phyloP scores from a whole-genome alignment of 2,888 invertebrate species.

The Noctua janthina region DNA sequence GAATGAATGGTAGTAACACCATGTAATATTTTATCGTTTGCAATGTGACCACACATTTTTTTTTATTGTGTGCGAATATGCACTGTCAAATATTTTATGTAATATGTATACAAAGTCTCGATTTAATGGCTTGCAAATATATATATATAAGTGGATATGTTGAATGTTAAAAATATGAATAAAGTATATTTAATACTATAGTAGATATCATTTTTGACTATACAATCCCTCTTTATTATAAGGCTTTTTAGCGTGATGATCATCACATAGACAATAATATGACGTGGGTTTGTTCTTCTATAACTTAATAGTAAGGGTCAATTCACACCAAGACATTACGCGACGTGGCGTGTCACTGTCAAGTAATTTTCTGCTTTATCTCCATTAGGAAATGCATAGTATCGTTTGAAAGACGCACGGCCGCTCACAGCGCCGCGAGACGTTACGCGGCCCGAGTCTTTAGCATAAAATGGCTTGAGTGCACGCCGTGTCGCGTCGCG shows the following conservation, averaged over 20 bases:
- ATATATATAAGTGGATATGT: conserved; percentile 17
- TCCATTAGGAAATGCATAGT: no score
- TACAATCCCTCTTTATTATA: conserved; percentile 26
- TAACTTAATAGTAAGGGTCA: conserved; percentile 5
- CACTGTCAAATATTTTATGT: conserved; percentile 8
- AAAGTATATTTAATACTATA: conserved; percentile 45
- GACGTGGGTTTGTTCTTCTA: conserved; percentile 25
- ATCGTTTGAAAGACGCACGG: no score
- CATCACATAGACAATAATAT: conserved; percentile 42
- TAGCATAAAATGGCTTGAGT: no score
- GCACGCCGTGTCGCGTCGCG: no score
- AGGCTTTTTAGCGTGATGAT: conserved; percentile 24
- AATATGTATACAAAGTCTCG: conserved; percentile 2
- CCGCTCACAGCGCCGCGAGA: no score
- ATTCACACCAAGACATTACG: no score
- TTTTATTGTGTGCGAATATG: conserved; percentile 45
- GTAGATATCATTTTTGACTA: conserved; percentile 35
- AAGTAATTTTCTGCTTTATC: no score
- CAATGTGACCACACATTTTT: conserved; percentile 31
- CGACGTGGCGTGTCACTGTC: no score
- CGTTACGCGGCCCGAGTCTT: no score
- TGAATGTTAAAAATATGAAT: conserved; percentile 28
- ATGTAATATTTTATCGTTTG: conserved; percentile 35
- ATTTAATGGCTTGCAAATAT: conserved; percentile 30
- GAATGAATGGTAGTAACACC: conserved; percentile 37